phyloP scores from a whole-genome alignment of 2,113 vertebrate genomes.

The Cephalopholis sonnerati region DNA sequence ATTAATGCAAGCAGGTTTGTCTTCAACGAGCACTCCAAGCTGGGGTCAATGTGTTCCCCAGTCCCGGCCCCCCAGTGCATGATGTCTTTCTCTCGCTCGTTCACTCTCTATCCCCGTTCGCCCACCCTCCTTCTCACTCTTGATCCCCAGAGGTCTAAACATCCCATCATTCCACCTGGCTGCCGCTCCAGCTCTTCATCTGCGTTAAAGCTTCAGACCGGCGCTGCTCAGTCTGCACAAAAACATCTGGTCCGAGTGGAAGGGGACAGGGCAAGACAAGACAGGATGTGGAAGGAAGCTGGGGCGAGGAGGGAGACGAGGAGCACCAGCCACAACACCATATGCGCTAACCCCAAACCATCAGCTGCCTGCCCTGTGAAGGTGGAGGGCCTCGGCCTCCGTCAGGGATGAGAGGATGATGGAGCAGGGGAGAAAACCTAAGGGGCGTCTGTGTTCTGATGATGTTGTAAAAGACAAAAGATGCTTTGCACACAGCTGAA shows the following conservation, averaged over 20 bases:
- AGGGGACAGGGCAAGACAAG: slow-evolving; percentile 49
- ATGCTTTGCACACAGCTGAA: not conserved
- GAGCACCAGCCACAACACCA: slow-evolving; percentile 62
- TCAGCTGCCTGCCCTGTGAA: slow-evolving; percentile 42
- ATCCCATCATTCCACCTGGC: slow-evolving; percentile 72
- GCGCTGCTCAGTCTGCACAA: slow-evolving; percentile 49
- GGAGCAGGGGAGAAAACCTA: not conserved
- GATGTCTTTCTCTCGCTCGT: slow-evolving; percentile 31
- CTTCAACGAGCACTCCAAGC: slow-evolving; percentile 2
- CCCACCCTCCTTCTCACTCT: slow-evolving; percentile 30
- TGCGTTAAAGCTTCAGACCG: slow-evolving; percentile 58
- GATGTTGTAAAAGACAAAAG: not conserved
- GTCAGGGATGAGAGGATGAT: slow-evolving; percentile 2
- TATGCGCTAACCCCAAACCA: slow-evolving; percentile 53
- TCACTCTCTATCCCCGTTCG: slow-evolving; percentile 2
- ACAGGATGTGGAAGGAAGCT: slow-evolving; percentile 73
- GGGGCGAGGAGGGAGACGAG: slow-evolving; percentile 57
- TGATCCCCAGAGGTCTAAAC: slow-evolving; percentile 50
- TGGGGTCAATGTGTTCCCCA: slow-evolving; percentile 64
- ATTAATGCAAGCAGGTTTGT: slow-evolving; percentile 49
- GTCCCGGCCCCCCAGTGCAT: slow-evolving; percentile 22
- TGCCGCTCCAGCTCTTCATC: slow-evolving; percentile 46
- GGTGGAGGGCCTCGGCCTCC: slow-evolving; percentile 40
- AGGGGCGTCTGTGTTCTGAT: not conserved
- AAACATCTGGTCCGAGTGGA: slow-evolving; percentile 74